Base-by-base conservation (phyloP, 2,888 invertebrate species). In the Epirrita christyi region DNA sequence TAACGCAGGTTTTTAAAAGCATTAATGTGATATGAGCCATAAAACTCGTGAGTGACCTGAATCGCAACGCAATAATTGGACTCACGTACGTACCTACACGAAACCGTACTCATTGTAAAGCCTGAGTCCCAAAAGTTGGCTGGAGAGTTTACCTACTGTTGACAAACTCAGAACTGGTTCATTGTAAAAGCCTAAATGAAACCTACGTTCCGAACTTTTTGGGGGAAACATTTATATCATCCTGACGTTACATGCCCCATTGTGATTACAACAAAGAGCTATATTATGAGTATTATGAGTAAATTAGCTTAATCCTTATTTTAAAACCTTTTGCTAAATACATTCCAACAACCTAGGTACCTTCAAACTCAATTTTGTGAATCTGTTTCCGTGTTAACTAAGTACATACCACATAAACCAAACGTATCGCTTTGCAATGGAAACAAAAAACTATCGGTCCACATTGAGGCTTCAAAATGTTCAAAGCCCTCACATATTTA, bases 401-500 rank as follows among this genome's bases (percentile, higher is more conserved):
- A 21, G 21, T 11, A 28, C 27, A 27, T 6, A 8, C 8, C 11
- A 11, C 11, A 28, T n/a, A 41, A 41, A n/a, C n/a, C 29, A 40
- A 41, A 41, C n/a, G n/a, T n/a, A n/a, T n/a, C n/a, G 29, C 29
- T 40, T 29, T 38, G 40, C 44, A 49, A 51, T 52, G 59, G 49
- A 59, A 55, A 45, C 15, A 64, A 62, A 64, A 68, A 58, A 63
- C 52, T 55, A 59, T 45, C 54, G 27, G 50, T 41, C 41, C 41
- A 52, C 53, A 61, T 64, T 59, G 50, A 58, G 55, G 62, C 53
- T 66, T 68, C 21, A 21, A 21, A 2, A 21, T 21, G 21, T 21
- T 21, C 61, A 70, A 69, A 69, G 67, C 70, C 53, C 64, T 70
- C 59, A 61, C 66, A 66, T 71, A 71, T 70, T 68, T 65, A 63